These are phyloP conservation scores for Aphaenogaster floridana DNA, from an alignment of 1,140 invertebrate species.

Conservation along the genomic window DNA sequence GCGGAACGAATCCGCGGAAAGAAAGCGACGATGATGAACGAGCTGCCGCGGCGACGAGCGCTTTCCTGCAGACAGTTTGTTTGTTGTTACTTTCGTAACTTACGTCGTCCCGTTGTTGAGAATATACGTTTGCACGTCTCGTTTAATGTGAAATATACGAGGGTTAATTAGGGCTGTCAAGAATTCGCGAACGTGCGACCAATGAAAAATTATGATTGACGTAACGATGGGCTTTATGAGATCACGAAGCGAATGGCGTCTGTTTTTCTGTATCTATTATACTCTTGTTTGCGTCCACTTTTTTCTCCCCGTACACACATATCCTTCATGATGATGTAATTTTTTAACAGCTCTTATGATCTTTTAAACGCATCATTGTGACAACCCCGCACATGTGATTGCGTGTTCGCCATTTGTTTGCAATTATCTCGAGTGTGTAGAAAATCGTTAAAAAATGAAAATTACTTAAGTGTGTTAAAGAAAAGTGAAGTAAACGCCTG, in stretches of 20 bases:
- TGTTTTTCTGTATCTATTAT: constrained; percentile 16
- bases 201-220: constrained; percentile 33
- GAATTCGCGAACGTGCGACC: neutral
- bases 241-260: neutral
- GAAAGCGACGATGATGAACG: constrained; percentile 69
- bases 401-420: neutral
- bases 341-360: neutral
- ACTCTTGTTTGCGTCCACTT: neutral
- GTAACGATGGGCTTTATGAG: neutral
- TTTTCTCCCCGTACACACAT: neutral
- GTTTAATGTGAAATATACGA: constrained; percentile 11
- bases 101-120: neutral
- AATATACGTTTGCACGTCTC: neutral
- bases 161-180: neutral
- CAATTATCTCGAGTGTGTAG: neutral
- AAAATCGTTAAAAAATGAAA: neutral
- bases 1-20: constrained; percentile 74
- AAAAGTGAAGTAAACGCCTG: neutral
- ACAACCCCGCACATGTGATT: neutral
- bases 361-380: neutral
- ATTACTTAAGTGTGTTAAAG: neutral
- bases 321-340: neutral
- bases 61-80: constrained; percentile 38
- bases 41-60: neutral
- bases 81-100: neutral